phyloP scores from a whole-genome alignment of 2,888 invertebrate species.

The Pherbina coryleti region DNA sequence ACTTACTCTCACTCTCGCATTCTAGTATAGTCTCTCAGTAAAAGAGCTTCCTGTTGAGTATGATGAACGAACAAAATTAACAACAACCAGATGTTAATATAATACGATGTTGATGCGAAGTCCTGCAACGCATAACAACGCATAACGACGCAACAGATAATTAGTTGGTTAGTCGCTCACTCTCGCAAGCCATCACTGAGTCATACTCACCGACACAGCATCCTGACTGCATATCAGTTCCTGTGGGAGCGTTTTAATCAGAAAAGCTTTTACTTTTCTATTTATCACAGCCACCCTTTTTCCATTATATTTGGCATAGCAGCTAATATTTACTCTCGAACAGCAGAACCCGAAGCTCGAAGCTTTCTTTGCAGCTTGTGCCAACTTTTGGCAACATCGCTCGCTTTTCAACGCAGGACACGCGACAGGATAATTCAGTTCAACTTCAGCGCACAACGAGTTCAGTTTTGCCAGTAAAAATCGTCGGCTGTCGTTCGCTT shows the following conservation, averaged over 20 bases:
- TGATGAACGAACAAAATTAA: no score
- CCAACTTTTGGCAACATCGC: background rate
- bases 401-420: background rate
- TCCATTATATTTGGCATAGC: background rate
- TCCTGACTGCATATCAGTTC: background rate
- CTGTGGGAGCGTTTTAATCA: no score
- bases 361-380: background rate
- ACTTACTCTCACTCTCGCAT: no score
- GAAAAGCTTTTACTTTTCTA: no score
- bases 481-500: background rate
- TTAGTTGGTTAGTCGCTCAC: background rate
- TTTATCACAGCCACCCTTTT: background rate
- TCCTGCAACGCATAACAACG: conserved; percentile 16
- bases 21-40: no score
- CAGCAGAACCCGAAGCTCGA: background rate
- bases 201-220: background rate
- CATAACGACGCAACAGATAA: background rate
- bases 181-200: background rate
- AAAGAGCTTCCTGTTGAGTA: no score
- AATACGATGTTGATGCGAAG: background rate
- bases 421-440: conserved; percentile 48
- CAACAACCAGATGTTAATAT: no score
- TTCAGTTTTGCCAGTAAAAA: conserved; percentile 53
- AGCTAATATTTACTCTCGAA: background rate
- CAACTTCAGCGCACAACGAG: conserved; percentile 59